phyloP scores from a whole-genome alignment of 2,113 vertebrate genomes.

The Polypterus bichir region DNA sequence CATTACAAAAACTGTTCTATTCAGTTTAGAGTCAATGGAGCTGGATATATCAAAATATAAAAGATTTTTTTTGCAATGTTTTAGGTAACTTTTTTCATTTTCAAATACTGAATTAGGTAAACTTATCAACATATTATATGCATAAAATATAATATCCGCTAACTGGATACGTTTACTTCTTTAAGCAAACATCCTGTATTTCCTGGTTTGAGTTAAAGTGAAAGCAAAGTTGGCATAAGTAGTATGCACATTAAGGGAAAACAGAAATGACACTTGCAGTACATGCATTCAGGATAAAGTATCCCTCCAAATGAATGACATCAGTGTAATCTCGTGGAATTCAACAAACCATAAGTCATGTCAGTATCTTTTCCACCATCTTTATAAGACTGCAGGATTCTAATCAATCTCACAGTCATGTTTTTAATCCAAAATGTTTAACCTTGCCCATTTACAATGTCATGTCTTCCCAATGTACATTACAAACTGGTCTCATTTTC shows the following conservation, averaged over 20 bases:
- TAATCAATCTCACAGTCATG: conserved; percentile 49
- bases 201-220: too few relatives aligned
- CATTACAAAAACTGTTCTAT: too few relatives aligned
- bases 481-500: conserved; percentile 39
- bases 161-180: too few relatives aligned
- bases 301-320: conserved; percentile 44
- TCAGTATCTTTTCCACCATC: conserved; percentile 41
- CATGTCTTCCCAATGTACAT: conserved; percentile 29
- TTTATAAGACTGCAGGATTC: conserved; percentile 43
- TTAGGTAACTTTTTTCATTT: too few relatives aligned
- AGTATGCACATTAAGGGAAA: conserved; percentile 32
- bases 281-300: conserved; percentile 41
- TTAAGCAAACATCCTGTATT: too few relatives aligned
- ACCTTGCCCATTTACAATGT: conserved; percentile 49
- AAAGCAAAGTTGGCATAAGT: neutral
- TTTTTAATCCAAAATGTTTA: conserved; percentile 57
- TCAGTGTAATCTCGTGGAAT: conserved; percentile 40
- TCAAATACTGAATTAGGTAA: too few relatives aligned
- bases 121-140: too few relatives aligned
- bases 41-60: too few relatives aligned
- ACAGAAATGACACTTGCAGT: conserved; percentile 34
- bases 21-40: too few relatives aligned
- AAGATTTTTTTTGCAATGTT: too few relatives aligned
- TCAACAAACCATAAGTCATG: conserved; percentile 46
- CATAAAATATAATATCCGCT: too few relatives aligned